Percentiles rank a stretch among this genome's conserved stretches.
Evolutionary conservation across 2,797 vertebrate species (phyloP).

Genomic region (Spinibarbus caldwelli): DNA sequence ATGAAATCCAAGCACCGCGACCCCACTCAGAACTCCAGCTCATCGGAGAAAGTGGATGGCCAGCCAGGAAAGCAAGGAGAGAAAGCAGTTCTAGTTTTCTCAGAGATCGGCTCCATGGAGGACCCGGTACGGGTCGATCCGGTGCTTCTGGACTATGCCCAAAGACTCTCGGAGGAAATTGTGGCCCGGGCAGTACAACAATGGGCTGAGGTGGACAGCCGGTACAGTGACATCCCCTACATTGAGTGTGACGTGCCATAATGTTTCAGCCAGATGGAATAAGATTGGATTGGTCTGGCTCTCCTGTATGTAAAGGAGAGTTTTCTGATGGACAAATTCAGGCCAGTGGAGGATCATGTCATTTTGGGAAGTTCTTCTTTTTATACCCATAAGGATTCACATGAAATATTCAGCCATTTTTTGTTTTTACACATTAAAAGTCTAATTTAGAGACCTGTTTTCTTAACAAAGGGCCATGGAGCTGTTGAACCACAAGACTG

Average conservation of each 20-base stretch:
- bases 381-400: slow-evolving; percentile 9
- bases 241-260: slow-evolving; percentile 91
- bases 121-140: slow-evolving; percentile 66
- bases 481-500: slow-evolving; percentile 28
- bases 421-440: slow-evolving; percentile 14
- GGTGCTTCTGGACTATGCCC: slow-evolving; percentile 85
- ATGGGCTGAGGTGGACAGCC: slow-evolving; percentile 89
- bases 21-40: slow-evolving; percentile 71
- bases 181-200: slow-evolving; percentile 88
- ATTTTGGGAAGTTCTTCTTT: background rate
- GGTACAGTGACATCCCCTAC: slow-evolving; percentile 93
- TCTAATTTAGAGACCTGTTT: background rate
- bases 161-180: slow-evolving; percentile 89
- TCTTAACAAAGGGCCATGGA: background rate
- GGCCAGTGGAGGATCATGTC: background rate
- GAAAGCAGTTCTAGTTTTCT: slow-evolving; percentile 73
- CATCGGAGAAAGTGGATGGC: slow-evolving; percentile 65
- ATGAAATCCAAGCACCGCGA: slow-evolving; percentile 91
- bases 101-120: slow-evolving; percentile 62
- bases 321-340: background rate
- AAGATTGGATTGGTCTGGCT: background rate
- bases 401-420: background rate
- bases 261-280: slow-evolving; percentile 48
- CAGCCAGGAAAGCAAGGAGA: slow-evolving; percentile 69
- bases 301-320: background rate